Evolutionary conservation across 1,140 invertebrate genomes (phyloP).

Genomic region (Solen grandis): DNA sequence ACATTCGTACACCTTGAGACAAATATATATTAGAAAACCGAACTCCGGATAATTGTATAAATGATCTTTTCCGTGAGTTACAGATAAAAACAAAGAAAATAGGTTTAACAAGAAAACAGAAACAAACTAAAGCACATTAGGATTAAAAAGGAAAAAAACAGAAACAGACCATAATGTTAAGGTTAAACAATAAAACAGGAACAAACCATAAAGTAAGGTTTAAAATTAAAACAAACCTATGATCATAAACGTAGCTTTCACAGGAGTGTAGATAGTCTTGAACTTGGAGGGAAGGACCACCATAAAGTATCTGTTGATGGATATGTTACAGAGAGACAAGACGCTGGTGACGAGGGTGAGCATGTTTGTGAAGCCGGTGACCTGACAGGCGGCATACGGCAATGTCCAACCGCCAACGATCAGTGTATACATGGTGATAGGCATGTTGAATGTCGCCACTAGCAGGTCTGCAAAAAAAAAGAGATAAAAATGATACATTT

Average conservation of each 20-base stretch:
- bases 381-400: slow-evolving; percentile 23
- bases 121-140: too few species aligned
- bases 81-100: too few species aligned
- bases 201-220: too few species aligned
- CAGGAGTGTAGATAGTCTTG: slow-evolving; percentile 49
- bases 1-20: too few species aligned
- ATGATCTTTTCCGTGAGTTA: too few species aligned
- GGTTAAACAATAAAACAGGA: too few species aligned
- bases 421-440: slow-evolving; percentile 50
- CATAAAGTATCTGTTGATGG: slow-evolving; percentile 58
- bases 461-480: slow-evolving; percentile 51
- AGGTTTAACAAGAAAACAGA: too few species aligned
- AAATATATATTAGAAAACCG: too few species aligned
- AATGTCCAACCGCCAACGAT: slow-evolving; percentile 50
- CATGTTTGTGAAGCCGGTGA: slow-evolving; percentile 60
- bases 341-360: slow-evolving; percentile 59
- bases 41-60: too few species aligned
- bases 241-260: slow-evolving; percentile 44
- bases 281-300: slow-evolving; percentile 46
- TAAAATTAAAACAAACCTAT: slow-evolving; percentile 51
- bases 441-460: slow-evolving; percentile 58
- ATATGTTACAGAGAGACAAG: slow-evolving; percentile 58
- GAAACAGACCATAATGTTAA: too few species aligned
- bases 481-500: too few species aligned
- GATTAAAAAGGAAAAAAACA: too few species aligned